Conservation (phyloP, 2,797 vertebrate species). For the Calcarius lapponicus region DNA sequence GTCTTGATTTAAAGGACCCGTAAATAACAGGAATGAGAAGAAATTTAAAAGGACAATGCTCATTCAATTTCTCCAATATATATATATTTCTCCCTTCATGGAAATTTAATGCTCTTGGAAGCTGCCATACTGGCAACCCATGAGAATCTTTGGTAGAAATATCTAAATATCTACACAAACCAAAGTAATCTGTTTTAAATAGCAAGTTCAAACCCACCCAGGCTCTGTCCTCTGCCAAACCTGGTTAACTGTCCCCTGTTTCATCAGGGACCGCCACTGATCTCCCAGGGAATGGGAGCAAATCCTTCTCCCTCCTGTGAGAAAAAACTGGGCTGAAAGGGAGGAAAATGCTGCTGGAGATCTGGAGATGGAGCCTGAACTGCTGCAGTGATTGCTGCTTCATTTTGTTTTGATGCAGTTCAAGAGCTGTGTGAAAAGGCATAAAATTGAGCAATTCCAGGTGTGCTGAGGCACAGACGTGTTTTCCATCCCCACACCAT, state of each 20-base stretch:
- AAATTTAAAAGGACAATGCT: conserved; percentile 26
- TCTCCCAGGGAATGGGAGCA: background rate
- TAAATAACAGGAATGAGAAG: conserved; percentile 33
- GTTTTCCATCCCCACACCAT: background rate
- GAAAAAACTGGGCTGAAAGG: background rate
- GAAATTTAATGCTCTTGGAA: conserved; percentile 24
- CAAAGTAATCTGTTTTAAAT: background rate
- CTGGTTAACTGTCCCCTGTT: background rate
- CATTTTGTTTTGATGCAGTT: background rate
- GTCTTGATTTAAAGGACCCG: conserved; percentile 21
- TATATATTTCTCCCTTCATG: background rate
- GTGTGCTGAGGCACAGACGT: background rate
- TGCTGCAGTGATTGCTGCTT: background rate
- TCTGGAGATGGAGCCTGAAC: background rate
- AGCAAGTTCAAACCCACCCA: background rate
- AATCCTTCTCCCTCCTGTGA: background rate
- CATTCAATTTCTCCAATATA: background rate
- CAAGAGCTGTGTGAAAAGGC: background rate
- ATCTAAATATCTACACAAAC: background rate
- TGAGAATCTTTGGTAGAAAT: conserved; percentile 9
- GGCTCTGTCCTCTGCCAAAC: background rate
- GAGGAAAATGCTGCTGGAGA: background rate
- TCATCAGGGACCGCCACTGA: background rate
- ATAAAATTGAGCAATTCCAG: background rate
- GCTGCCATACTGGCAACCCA: background rate